Evolutionary conservation across 2,113 vertebrate genomes (phyloP).

Genomic region (Silurus glanis): DNA sequence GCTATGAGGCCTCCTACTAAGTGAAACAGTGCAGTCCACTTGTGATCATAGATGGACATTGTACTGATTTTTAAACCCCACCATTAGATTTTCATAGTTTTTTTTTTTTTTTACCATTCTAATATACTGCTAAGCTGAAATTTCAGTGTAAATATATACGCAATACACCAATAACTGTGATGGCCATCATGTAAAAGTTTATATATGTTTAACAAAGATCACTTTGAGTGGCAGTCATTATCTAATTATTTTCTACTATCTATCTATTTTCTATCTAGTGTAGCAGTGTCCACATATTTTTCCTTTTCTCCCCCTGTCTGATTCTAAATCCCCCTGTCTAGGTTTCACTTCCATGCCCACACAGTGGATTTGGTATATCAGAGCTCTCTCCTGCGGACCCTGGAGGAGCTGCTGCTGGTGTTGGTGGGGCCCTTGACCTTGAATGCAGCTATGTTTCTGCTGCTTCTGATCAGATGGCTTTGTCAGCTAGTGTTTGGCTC

Average conservation of each 20-base stretch:
- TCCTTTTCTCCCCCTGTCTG: constrained; percentile 21
- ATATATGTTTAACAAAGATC: neutral
- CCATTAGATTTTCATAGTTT: neutral
- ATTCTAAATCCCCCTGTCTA: constrained; percentile 61
- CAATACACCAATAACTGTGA: neutral
- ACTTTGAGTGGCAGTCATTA: neutral
- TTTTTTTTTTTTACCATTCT: neutral
- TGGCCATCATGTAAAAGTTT: neutral
- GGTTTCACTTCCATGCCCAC: constrained; percentile 81
- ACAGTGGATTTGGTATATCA: constrained; percentile 89
- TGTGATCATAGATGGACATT: neutral
- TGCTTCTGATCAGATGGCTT: constrained; percentile 93
- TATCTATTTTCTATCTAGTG: neutral
- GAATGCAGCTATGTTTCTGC: constrained; percentile 77
- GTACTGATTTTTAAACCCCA: neutral
- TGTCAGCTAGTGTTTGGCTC: constrained; percentile 91
- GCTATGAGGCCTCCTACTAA: constrained; percentile 72
- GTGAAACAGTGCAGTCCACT: constrained; percentile 36
- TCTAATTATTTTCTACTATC: neutral
- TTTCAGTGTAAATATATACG: neutral
- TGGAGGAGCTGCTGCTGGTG: constrained; percentile 86
- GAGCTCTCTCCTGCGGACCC: constrained; percentile 79
- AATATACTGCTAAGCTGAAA: neutral
- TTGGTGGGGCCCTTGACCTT: constrained; percentile 86
- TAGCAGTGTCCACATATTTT: neutral